Conservation (phyloP, 2,113 vertebrate species). For the Calonectris borealis region DNA sequence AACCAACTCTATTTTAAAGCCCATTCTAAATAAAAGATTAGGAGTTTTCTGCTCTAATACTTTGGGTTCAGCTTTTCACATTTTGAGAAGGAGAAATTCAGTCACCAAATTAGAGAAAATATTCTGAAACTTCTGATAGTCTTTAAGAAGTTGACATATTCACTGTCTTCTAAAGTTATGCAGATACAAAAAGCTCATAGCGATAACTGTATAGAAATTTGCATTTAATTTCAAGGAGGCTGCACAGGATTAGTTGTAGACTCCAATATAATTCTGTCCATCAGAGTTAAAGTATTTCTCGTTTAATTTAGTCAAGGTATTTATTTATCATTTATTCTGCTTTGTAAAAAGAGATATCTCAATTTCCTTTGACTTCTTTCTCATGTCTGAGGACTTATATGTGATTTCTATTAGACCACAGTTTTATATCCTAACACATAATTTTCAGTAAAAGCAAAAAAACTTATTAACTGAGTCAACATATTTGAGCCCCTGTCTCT, state of each 20-base stretch:
- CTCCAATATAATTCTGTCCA: not conserved
- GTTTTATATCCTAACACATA: not conserved
- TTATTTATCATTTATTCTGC: not conserved
- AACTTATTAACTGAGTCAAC: not conserved
- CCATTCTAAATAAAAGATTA: not conserved
- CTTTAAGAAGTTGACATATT: not conserved
- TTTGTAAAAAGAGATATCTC: not conserved
- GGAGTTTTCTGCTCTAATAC: not conserved
- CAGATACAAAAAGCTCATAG: not conserved
- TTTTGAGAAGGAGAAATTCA: not conserved
- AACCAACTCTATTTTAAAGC: not conserved
- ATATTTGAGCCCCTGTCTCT: not conserved
- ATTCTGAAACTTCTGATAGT: not conserved
- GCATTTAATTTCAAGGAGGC: not conserved
- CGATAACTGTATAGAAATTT: not conserved
- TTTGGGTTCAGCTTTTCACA: not conserved
- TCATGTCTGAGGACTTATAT: not conserved
- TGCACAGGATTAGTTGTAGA: not conserved
- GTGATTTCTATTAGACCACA: not conserved
- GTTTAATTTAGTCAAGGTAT: not conserved
- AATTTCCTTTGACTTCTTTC: not conserved
- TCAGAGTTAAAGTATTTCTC: not conserved
- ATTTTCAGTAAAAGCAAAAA: not conserved
- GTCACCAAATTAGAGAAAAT: not conserved
- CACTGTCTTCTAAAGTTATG: not conserved